Evolutionary conservation across 1,140 invertebrate species (phyloP).

Genomic region (Tenebrio molitor): DNA sequence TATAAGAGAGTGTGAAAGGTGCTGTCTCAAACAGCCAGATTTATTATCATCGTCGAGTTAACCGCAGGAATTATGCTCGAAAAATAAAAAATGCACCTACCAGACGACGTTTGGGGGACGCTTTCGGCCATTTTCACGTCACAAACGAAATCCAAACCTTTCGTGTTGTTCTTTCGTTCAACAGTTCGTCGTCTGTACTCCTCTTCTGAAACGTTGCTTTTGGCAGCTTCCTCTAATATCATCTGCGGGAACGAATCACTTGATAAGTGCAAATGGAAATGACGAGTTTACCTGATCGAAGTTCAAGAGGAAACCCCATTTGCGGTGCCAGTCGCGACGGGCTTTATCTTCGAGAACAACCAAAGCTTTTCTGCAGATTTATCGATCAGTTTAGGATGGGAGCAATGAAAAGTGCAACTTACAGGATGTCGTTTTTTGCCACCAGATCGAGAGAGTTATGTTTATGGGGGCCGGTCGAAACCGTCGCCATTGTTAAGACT

Average conservation of each 20-base stretch:
- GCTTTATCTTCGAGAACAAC: conserved; percentile 51
- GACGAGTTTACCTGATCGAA: conserved; percentile 54
- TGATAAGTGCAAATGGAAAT: background rate
- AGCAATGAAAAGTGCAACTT: no score
- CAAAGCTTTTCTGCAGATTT: conserved; percentile 45
- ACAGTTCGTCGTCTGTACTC: conserved; percentile 34
- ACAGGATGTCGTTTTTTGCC: no score
- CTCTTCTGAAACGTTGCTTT: conserved; percentile 43
- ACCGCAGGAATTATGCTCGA: conserved; percentile 3
- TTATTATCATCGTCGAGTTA: conserved; percentile 20
- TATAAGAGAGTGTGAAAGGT: conserved; percentile 48
- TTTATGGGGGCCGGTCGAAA: no score
- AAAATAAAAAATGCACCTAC: conserved; percentile 34
- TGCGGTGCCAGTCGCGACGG: conserved; percentile 49
- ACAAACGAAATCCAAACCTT: conserved; percentile 19
- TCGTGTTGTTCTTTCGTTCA: conserved; percentile 28
- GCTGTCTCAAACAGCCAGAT: conserved; percentile 28
- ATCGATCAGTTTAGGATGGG: no score
- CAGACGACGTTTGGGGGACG: conserved; percentile 50
- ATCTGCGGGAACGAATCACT: conserved; percentile 42
- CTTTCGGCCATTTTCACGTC: conserved; percentile 8
- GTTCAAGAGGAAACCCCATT: conserved; percentile 53
- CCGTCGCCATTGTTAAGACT: no score
- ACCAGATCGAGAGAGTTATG: no score
- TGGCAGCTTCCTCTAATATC: conserved; percentile 42